Conservation (phyloP, 1,140 invertebrate species). For the Maconellicoccus hirsutus region DNA sequence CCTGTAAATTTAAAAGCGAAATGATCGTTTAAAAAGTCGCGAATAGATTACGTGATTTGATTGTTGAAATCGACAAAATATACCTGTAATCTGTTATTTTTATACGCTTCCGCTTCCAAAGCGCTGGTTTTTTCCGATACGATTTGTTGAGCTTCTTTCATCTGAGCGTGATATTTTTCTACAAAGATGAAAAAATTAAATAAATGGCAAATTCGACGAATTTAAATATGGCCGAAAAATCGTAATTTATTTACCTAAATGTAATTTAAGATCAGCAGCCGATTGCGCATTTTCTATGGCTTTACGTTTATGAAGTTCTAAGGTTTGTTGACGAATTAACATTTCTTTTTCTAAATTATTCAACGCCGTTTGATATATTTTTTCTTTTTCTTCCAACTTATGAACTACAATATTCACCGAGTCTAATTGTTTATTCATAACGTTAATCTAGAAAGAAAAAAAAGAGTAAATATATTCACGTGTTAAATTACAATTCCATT, state of each 20-base stretch:
- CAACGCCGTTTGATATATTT: constrained; percentile 81
- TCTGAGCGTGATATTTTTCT: constrained; percentile 91
- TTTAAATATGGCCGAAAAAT: constrained; percentile 9
- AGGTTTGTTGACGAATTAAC: constrained; percentile 75
- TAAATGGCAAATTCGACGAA: not conserved
- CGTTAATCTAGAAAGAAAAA: constrained; percentile 44
- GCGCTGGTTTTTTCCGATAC: constrained; percentile 88
- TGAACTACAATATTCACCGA: constrained; percentile 89
- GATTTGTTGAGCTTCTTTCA: constrained; percentile 93
- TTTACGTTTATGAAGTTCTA: constrained; percentile 97
- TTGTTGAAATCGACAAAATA: constrained; percentile 20
- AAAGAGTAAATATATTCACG: not conserved
- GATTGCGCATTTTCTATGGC: constrained; percentile 91
- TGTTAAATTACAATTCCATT: not conserved
- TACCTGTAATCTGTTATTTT: constrained; percentile 84
- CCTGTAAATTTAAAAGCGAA: constrained; percentile 45
- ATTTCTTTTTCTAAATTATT: constrained; percentile 91
- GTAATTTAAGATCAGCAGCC: constrained; percentile 91
- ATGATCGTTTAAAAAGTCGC: not conserved
- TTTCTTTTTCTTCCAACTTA: constrained; percentile 94
- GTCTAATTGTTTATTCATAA: constrained; percentile 82
- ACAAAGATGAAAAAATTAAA: constrained; percentile 29
- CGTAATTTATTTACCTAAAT: constrained; percentile 59
- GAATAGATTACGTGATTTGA: not conserved
- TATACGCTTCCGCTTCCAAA: constrained; percentile 90